Conservation (phyloP, 2,797 vertebrate genomes). For the Sebastes hopkinsi region DNA sequence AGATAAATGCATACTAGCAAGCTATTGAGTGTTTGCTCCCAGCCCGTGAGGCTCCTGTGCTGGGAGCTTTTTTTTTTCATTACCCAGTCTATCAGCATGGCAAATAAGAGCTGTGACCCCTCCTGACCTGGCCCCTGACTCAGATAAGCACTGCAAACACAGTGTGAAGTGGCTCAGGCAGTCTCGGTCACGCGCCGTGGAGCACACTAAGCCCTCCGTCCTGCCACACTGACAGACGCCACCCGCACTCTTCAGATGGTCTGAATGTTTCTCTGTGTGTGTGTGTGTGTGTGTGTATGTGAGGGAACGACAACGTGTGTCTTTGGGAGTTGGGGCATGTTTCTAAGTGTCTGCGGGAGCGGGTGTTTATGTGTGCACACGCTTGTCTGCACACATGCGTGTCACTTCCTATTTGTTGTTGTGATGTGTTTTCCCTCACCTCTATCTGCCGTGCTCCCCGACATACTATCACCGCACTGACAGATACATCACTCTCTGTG, state of each 20-base stretch:
- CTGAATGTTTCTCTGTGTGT: not conserved
- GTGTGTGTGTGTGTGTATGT: not conserved
- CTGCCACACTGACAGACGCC: constrained; percentile 42
- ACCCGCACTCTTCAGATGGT: not conserved
- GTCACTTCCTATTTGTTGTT: constrained; percentile 65
- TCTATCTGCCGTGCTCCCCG: constrained; percentile 8
- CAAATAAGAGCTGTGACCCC: constrained; percentile 68
- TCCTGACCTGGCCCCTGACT: constrained; percentile 61
- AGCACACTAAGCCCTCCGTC: constrained; percentile 47
- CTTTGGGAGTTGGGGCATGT: constrained; percentile 13
- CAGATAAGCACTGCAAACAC: constrained; percentile 74
- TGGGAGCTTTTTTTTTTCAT: constrained; percentile 61
- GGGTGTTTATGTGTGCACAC: constrained; percentile 18
- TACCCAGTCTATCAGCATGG: constrained; percentile 72
- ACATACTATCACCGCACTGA: constrained; percentile 43
- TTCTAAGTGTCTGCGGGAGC: not conserved
- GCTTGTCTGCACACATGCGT: constrained; percentile 30
- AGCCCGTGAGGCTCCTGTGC: constrained; percentile 35
- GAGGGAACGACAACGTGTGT: constrained; percentile 2
- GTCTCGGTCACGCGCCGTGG: constrained; percentile 45
- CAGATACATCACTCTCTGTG: constrained; percentile 53
- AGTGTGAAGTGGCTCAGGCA: constrained; percentile 54
- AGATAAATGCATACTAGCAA: constrained; percentile 12
- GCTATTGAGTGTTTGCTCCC: constrained; percentile 8
- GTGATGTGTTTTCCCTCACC: constrained; percentile 46